These are phyloP conservation scores for Actinia tenebrosa DNA, from an alignment of 64 coral and sea anemone genomes.

Conservation along the genomic window DNA sequence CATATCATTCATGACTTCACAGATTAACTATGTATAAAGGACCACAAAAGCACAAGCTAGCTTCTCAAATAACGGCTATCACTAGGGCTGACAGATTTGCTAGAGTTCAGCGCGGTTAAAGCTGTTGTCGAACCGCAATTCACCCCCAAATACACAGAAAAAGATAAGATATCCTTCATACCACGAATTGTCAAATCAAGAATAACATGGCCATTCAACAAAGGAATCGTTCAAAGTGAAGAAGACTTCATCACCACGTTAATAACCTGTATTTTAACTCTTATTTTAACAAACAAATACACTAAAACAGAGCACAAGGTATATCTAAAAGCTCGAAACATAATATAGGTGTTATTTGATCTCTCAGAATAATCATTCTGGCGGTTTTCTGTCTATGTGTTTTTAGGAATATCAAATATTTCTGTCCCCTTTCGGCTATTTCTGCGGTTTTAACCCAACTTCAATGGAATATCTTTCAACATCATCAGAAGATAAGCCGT, in stretches of 20 bases:
- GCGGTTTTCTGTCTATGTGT: neutral
- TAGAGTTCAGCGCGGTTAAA: constrained; percentile 18
- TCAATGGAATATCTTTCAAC: constrained; percentile 18
- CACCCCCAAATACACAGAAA: neutral
- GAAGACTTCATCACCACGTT: neutral
- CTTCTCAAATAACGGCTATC: constrained; percentile 17
- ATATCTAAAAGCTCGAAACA: neutral
- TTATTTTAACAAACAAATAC: neutral
- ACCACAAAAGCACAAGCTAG: constrained; percentile 12
- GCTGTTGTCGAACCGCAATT: neutral
- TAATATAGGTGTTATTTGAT: constrained; percentile 14
- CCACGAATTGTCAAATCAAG: constrained; percentile 10
- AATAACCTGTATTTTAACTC: neutral
- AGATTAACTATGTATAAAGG: constrained; percentile 6
- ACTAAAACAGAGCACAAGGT: neutral
- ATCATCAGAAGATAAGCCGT: constrained; percentile 1
- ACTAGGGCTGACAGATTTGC: constrained; percentile 15
- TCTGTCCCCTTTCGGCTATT: neutral
- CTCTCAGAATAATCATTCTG: constrained; percentile 16
- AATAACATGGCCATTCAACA: neutral
- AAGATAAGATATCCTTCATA: constrained; percentile 13
- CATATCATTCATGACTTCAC: constrained; percentile 16
- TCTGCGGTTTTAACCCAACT: constrained; percentile 14
- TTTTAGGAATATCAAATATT: constrained; percentile 15
- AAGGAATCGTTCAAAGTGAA: neutral